These are phyloP conservation scores for Naso thynnoides DNA, from an alignment of 2,797 vertebrate genomes.

Conservation along the genomic window DNA sequence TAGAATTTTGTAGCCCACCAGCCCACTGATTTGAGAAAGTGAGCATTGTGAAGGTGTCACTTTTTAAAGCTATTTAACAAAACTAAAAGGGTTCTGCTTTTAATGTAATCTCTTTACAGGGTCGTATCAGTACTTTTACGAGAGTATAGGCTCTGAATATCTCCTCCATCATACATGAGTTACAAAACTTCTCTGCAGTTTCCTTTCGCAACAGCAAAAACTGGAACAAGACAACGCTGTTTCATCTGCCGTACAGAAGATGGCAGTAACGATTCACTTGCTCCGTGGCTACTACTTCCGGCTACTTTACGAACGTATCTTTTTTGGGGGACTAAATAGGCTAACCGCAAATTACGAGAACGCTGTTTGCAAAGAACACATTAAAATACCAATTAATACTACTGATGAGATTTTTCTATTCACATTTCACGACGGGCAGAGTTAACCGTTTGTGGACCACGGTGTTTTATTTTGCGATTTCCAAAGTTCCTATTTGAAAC, in stretches of 20 bases:
- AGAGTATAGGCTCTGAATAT: not conserved
- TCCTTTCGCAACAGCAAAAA: constrained; percentile 15
- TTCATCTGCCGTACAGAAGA: not conserved
- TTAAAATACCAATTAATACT: not conserved
- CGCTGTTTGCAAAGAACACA: not conserved
- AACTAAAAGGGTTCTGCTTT: too few species aligned
- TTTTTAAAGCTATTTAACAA: too few species aligned
- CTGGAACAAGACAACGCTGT: not conserved
- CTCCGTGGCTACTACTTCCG: rapidly evolving
- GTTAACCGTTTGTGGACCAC: not conserved
- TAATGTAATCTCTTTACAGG: not conserved
- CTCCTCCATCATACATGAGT: not conserved
- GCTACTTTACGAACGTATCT: too few species aligned
- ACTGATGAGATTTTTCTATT: not conserved
- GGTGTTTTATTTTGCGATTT: not conserved
- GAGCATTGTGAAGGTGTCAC: not conserved
- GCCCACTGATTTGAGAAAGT: not conserved
- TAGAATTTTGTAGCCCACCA: not conserved
- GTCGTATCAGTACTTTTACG: too few species aligned
- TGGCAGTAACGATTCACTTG: not conserved
- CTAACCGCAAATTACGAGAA: too few species aligned
- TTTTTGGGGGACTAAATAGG: too few species aligned
- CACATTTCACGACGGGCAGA: too few species aligned
- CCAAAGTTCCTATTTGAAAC: rapidly evolving
- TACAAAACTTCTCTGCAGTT: constrained; percentile 18